Conservation (phyloP, 2,888 invertebrate genomes). For the Zygaena filipendulae region DNA sequence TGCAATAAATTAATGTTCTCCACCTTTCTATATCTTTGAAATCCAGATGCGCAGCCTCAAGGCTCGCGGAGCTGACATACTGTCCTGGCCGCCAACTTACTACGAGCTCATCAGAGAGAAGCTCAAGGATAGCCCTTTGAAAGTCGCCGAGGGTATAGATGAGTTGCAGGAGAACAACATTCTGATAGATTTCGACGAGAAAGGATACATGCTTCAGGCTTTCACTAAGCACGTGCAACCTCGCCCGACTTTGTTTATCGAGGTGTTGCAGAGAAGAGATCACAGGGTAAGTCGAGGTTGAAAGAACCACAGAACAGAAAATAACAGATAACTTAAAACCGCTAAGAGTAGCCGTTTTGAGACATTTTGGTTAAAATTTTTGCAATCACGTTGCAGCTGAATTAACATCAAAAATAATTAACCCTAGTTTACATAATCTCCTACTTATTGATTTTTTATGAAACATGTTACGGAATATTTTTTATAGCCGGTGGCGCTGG, state of each 20-base stretch:
- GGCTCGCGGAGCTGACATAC: conserved; percentile 86
- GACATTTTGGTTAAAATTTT: background rate
- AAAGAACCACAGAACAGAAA: too few relatives aligned
- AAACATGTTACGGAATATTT: too few relatives aligned
- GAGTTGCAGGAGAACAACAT: conserved; percentile 86
- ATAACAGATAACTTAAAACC: too few relatives aligned
- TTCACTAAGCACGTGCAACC: conserved; percentile 96
- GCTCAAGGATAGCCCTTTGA: conserved; percentile 77
- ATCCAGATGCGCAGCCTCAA: conserved; percentile 79
- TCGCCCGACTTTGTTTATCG: conserved; percentile 94
- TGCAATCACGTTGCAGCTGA: too few relatives aligned
- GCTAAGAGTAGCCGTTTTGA: background rate
- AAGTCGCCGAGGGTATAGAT: conserved; percentile 80
- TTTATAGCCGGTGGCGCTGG: too few relatives aligned
- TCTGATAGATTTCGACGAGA: conserved; percentile 95
- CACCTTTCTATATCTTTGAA: too few relatives aligned
- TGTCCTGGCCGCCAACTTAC: conserved; percentile 90
- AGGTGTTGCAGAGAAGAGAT: conserved; percentile 94
- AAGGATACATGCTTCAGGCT: conserved; percentile 96
- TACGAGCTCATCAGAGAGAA: conserved; percentile 85
- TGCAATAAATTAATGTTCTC: too few relatives aligned
- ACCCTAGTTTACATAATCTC: background rate
- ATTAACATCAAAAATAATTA: too few relatives aligned
- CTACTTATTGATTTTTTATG: too few relatives aligned
- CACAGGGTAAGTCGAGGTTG: conserved; percentile 81